phyloP scores from a whole-genome alignment of 2,113 vertebrate genomes.

The Noctilio leporinus region DNA sequence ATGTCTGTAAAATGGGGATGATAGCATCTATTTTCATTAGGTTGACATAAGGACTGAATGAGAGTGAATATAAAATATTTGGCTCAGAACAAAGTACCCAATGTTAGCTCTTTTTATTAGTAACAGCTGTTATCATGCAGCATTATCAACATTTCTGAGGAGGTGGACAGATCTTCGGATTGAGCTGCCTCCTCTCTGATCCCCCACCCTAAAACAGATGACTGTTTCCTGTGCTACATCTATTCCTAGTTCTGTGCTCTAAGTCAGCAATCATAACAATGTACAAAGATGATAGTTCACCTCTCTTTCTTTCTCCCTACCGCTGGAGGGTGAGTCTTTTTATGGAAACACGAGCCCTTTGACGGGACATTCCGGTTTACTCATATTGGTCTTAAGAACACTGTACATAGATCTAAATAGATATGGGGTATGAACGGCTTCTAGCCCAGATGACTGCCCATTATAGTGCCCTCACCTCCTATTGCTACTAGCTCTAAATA shows the following conservation, averaged over 20 bases:
- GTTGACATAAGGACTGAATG: background rate
- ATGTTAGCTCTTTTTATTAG: background rate
- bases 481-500: background rate
- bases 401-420: background rate
- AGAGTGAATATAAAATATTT: background rate
- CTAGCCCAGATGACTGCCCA: background rate
- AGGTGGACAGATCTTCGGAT: background rate
- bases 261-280: background rate
- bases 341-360: background rate
- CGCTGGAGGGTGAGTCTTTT: background rate
- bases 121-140: background rate
- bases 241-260: background rate
- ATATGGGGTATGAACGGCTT: background rate
- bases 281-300: background rate
- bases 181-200: background rate
- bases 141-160: background rate
- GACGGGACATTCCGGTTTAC: background rate
- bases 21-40: background rate
- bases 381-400: background rate
- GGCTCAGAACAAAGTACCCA: background rate
- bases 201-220: background rate
- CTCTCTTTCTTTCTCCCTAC: background rate
- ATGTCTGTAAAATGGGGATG: background rate
- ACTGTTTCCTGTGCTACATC: background rate
- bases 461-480: background rate